Evolutionary conservation across 1,140 invertebrate species (phyloP).

Genomic region (Procambarus virginalis): DNA sequence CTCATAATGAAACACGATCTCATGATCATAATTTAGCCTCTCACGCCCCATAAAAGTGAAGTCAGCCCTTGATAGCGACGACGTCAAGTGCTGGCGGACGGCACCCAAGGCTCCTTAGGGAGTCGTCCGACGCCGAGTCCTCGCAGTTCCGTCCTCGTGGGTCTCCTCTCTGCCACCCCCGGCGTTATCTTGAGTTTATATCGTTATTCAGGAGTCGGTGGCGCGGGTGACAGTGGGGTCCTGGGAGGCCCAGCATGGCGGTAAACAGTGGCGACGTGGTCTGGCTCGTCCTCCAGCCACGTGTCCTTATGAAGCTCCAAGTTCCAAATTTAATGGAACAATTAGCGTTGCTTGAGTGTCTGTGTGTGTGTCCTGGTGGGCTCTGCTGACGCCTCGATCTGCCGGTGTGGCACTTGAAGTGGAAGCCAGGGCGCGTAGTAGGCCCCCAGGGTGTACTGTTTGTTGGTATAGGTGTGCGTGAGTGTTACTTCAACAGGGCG

Average conservation of each 20-base stretch:
- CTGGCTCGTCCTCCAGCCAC: not conserved
- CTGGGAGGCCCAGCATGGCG: not conserved
- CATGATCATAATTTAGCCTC: slow-evolving; percentile 15
- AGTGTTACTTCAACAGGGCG: slow-evolving; percentile 21
- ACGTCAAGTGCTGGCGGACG: not conserved
- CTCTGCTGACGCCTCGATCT: no score
- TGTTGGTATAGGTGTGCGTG: slow-evolving; percentile 33
- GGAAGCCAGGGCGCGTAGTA: not conserved
- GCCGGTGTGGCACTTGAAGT: no score
- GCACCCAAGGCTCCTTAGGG: not conserved
- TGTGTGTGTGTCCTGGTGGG: no score
- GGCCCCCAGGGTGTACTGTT: slow-evolving; percentile 24
- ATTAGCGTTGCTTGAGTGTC: no score
- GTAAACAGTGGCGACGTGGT: slow-evolving; percentile 18
- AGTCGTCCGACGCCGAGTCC: not conserved
- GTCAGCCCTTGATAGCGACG: not conserved
- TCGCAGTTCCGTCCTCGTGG: not conserved
- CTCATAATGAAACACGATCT: slow-evolving; percentile 9
- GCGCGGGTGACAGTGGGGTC: slow-evolving; percentile 18
- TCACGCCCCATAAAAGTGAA: slow-evolving; percentile 6
- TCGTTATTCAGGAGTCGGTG: not conserved
- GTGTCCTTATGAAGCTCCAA: no score
- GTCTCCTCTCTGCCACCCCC: not conserved
- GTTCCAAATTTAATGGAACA: no score
- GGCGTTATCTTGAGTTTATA: not conserved